These are phyloP conservation scores for Himalopsyche japonica DNA, from an alignment of 2,888 invertebrate genomes.

Conservation along the genomic window DNA sequence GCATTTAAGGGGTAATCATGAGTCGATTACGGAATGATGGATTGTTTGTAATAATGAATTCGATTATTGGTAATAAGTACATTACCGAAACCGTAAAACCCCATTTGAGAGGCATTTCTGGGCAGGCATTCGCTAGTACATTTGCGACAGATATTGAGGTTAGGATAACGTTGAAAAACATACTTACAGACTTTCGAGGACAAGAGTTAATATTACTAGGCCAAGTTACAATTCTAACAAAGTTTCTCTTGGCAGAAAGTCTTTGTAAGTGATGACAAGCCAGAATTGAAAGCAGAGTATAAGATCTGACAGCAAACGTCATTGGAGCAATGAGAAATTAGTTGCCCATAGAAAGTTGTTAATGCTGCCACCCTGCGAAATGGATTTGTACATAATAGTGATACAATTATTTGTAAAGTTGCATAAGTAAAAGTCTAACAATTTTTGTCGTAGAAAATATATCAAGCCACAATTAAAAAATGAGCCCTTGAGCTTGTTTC, in stretches of 20 bases:
- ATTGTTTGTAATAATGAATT: background rate
- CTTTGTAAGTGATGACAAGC: slow-evolving; percentile 33
- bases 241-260: background rate
- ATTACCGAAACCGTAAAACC: background rate
- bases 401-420: no score
- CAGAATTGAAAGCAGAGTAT: slow-evolving; percentile 27
- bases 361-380: background rate
- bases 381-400: no score
- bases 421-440: no score
- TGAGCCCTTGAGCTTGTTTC: no score
- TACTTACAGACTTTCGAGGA: slow-evolving; percentile 19
- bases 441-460: no score
- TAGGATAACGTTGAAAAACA: slow-evolving; percentile 1
- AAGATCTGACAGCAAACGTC: slow-evolving; percentile 34
- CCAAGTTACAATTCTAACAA: background rate
- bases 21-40: background rate
- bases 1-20: background rate
- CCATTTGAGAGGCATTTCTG: background rate
- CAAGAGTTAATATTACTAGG: background rate
- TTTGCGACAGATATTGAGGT: slow-evolving; percentile 10
- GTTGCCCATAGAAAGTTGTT: background rate
- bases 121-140: background rate
- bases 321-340: slow-evolving; percentile 12
- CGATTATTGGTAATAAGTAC: background rate
- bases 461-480: no score